Base-by-base conservation (phyloP, 2,113 vertebrate genomes). In the Cathartes aura region DNA sequence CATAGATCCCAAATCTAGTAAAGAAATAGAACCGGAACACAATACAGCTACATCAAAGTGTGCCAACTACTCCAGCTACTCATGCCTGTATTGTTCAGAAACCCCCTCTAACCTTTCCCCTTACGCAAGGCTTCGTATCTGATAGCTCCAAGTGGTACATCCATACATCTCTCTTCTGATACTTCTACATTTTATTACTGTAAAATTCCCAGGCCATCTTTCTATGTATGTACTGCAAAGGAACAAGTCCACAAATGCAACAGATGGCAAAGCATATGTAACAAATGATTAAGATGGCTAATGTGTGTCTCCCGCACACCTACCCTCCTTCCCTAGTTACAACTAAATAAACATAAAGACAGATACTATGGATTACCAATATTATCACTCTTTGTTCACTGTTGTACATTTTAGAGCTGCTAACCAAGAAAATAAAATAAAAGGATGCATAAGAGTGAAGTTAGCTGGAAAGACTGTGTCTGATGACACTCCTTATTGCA, bases 231-330 rank as follows among this genome's bases (percentile, higher is more conserved):
- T 47, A 82, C 29, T 79, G 91, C 43, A 74, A 84, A 91, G 64
- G 34, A 93, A 85, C 0, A 0, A 85, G 81, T 40, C 55, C 62
- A 89, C 52, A 92, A 90, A 73, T 19, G 55, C 82, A 90, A 92
- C 96, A 96, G 91, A 97, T 92, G 95, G 94, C 59, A 94, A 67
- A 96, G 80, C 95, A 95, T 96, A 96, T 95, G 87, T 48, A 94
- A 75, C 34, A 93, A 91, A 90, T 48, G 19, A 94, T 88, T 87
- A 91, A 74, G 73, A 82, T 42, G 74, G 92, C 50, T 94, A 95
- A 97, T 73, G 87, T 84, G 80, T 56, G 20, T 86, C 70, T 93
- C 64, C 89, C 71, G 80, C 87, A 91, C 82, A 93, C 62, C 91
- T 93, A 90, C 87, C 87, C 64, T 94, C 83, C 40, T 89, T 96